Conservation (phyloP, 1,140 invertebrate genomes). For the Saxidomus purpurata region DNA sequence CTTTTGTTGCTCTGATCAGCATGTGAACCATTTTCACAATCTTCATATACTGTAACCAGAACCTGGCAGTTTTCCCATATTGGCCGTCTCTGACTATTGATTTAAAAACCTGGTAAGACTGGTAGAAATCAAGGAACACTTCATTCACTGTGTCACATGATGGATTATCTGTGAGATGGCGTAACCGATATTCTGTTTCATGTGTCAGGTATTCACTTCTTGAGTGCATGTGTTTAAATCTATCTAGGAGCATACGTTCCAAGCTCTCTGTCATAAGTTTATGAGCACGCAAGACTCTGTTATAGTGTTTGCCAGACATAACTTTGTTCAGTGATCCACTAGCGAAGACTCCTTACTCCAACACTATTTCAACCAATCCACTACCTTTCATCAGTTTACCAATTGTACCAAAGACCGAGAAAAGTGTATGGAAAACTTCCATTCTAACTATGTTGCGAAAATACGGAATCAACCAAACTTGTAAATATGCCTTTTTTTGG, state of each 20-base stretch:
- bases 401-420: neutral
- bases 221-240: neutral
- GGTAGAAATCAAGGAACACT: neutral
- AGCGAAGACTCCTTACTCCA: slow-evolving; percentile 71
- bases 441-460: too few relatives aligned
- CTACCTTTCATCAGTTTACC: slow-evolving; percentile 25
- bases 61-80: slow-evolving; percentile 66
- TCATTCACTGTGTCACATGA: neutral
- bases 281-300: slow-evolving; percentile 65
- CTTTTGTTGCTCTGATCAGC: slow-evolving; percentile 25
- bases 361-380: slow-evolving; percentile 63
- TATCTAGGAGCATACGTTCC: slow-evolving; percentile 29
- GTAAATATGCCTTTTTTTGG: too few relatives aligned
- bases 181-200: neutral
- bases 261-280: slow-evolving; percentile 71
- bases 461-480: too few relatives aligned
- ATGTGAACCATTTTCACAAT: neutral
- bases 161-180: neutral
- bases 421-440: neutral
- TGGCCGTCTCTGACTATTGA: neutral
- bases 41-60: slow-evolving; percentile 73
- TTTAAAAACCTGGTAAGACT: neutral
- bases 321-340: slow-evolving; percentile 68
- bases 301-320: slow-evolving; percentile 72
- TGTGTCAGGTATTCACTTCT: neutral